Base-by-base conservation (phyloP, 2,113 vertebrate species). In the Gadus macrocephalus region DNA sequence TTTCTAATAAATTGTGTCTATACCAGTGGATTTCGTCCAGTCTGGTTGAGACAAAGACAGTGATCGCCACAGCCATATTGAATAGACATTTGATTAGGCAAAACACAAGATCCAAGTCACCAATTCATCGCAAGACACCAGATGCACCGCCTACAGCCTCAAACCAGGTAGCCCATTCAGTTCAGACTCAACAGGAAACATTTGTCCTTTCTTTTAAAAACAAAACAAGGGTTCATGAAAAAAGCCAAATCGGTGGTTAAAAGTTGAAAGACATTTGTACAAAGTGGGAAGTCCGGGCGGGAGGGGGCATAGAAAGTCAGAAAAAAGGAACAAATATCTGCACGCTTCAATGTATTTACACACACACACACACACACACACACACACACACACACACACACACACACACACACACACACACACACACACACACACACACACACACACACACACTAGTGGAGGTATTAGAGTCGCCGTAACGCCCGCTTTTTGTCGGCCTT, bases 401-500 rank as follows among this genome's bases (percentile, higher is more conserved):
- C 68, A 73, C 83, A 25, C 58, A 72, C 78, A 49, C 58, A 72
- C 78, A 49, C 70, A 88, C 85, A 88, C 81, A 76, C 74, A 74
- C 77, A 49, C 78, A 22, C 70, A 38, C 79, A 67, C 70, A 12
- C 63, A 66, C 74, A 53, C 67, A 55, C 65, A 64, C 68, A 73
- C 83, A 25, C 58, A 72, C 78, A 49, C 58, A 72, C 78, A 49
- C 70, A 20, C 69, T 64, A 2, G n/a, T 64, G 4, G 78, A 72
- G 69, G 70, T 79, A 86, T 91, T 96, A 97, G 91, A 97, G 94
- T 86, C 95, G 89, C 81, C 94, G 91, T 78, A 97, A 90, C 0
- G 95, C 95, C 58, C 95, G 91, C 81, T 96, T 97, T 90, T 97
- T 96, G 90, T 96, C 95, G 0, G 91, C 93, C 88, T 97, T 97